Base-by-base conservation (phyloP, 2,797 vertebrate genomes). In the Cyclura pinguis region DNA sequence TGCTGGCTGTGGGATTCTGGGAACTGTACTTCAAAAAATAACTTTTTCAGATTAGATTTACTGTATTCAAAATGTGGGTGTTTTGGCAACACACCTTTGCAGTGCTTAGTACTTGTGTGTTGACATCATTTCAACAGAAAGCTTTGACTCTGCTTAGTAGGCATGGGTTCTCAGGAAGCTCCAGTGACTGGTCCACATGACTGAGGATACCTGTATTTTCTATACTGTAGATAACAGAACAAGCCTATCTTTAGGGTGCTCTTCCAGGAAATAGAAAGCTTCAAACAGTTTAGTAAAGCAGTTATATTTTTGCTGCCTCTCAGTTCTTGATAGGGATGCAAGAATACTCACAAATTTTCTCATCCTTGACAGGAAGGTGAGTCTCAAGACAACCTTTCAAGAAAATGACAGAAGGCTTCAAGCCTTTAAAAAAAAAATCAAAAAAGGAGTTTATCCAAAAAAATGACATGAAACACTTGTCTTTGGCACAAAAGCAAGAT, bases 31-130 rank as follows among this genome's bases (percentile, higher is more conserved):
- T 3, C 32, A 69, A 62, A 12, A 29, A 72, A 32, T 72, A 72
- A n/a, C 32, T 29, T n/a, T 72, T 32, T 32, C 27, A 12, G 69
- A n/a, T 42, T 67, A 64, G 27, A 10, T 0, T 0, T 83, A 93
- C 74, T 80, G 92, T 86, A 32, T 91, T 94, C 89, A 32, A 64
- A 92, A 86, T 89, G 62, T 80, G 80, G 86, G 59, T 1, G 1
- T 91, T 90, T 6, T 64, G 80, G 89, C 88, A 92, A 76, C 62
- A 7, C 24, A n/a, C 76, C 35, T 80, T 1, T 10, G 88, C 89
- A 29, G 80, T 2, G 32, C 80, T 0, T 1, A 76, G 16, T 57
- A 12, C 9, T 29, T 86, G 42, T 0, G 0, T 0, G 0, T 12
- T 80, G 86, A 52, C 59, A 73, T 92, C 20, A 59, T 89, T 67